Evolutionary conservation across 2,113 vertebrate genomes (phyloP).

Genomic region (Camelus bactrianus): DNA sequence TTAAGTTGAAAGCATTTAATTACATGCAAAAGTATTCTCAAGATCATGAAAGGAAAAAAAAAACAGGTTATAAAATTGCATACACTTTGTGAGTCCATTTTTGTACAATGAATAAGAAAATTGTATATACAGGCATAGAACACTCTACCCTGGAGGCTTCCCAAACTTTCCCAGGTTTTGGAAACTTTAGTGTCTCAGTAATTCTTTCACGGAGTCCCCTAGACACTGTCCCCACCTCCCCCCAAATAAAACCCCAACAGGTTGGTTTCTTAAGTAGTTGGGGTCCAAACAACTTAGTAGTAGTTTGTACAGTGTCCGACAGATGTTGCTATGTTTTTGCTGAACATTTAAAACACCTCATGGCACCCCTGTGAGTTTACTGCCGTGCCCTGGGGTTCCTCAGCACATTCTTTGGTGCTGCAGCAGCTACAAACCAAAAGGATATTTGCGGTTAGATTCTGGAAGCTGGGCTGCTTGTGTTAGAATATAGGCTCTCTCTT

Average conservation of each 20-base stretch:
- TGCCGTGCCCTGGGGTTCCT: rapidly evolving
- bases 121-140: background rate
- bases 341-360: too few species aligned
- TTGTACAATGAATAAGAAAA: background rate
- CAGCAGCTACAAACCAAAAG: background rate
- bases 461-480: background rate
- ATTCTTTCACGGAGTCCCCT: background rate
- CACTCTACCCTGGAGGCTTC: background rate
- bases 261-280: background rate
- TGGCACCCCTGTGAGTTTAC: background rate
- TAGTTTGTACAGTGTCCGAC: too few species aligned
- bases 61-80: background rate
- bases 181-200: too few species aligned
- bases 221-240: rapidly evolving
- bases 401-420: too few species aligned
- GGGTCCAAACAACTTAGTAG: background rate
- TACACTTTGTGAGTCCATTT: background rate
- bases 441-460: background rate
- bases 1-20: background rate
- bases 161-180: too few species aligned
- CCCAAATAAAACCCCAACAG: background rate
- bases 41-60: background rate
- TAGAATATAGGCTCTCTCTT: background rate
- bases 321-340: background rate
- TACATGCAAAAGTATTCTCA: background rate